Base-by-base conservation (phyloP, 1,140 invertebrate species). In the Potamilus streckersoni region DNA sequence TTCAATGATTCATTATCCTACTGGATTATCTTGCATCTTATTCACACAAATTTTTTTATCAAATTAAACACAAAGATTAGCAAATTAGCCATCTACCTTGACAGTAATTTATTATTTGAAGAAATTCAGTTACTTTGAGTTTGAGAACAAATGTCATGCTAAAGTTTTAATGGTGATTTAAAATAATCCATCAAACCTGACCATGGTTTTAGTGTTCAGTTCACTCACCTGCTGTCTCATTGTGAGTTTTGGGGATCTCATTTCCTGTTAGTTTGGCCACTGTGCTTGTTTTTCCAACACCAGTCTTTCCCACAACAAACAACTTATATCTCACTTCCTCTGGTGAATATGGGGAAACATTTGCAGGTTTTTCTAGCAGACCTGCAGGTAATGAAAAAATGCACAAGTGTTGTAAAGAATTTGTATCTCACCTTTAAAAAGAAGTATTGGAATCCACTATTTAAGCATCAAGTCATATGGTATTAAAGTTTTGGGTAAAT, bases 271-370 rank as follows among this genome's bases (percentile, higher is more conserved):
- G 83, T 76, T 90, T 87, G 17, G 91, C 87, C 57, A 93, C 88
- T 6, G 91, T 91, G 16, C 90, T 90, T 8, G 92, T 92, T 82
- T 93, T 93, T 14, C 92, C 92, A 59, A 92, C 90, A 8, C 92
- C 91, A 55, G 90, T 86, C 87, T 92, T 92, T 15, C 93, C 92
- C 55, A 90, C 86, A 76, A 93, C 85, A 79, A 92, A 91, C 56
- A 93, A 85, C 83, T 93, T 93, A 78, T 93, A 93, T 8, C 86
- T 90, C n/a, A 92, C 91, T 87, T 93, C 92, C 79, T 92, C 92
- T 15, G 80, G 23, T 19, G 75, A 60, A 16, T 76, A 23, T 59
- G 78, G 88, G 19, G 89, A 74, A 16, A 91, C 87, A 62, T 92
- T 73, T 69, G 83, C 86, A n/a, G 92, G 92, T 61, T 88, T 88